Evolutionary conservation across 1,140 invertebrate genomes (phyloP).

Genomic region (Atta colombica): DNA sequence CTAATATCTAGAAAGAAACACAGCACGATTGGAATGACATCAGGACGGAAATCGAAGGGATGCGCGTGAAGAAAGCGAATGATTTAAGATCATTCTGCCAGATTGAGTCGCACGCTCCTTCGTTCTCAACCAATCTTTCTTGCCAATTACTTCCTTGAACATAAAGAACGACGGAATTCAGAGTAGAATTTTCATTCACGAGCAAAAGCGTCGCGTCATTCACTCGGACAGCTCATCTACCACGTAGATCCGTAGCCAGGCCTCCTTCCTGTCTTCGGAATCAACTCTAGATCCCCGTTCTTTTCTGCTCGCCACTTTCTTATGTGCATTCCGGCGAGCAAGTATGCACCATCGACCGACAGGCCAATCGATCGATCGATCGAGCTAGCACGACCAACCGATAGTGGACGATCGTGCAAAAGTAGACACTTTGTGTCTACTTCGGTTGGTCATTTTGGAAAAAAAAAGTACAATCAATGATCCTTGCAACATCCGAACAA

Average conservation of each 20-base stretch:
- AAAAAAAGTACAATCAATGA: conserved; percentile 29
- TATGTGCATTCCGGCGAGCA: conserved; percentile 59
- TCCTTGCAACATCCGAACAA: conserved; percentile 36
- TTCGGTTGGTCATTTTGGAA: background rate
- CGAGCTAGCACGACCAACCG: background rate
- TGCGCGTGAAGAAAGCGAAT: conserved; percentile 57
- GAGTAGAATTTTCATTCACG: conserved; percentile 38
- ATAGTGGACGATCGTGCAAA: conserved; percentile 7
- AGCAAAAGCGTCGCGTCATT: conserved; percentile 45
- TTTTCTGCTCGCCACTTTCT: conserved; percentile 65
- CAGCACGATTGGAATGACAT: background rate
- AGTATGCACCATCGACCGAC: conserved; percentile 43
- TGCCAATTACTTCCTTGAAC: conserved; percentile 35
- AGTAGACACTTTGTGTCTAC: conserved; percentile 10
- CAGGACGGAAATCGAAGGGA: conserved; percentile 1
- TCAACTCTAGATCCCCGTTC: conserved; percentile 20
- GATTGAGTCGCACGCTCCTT: conserved; percentile 29
- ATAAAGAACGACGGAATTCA: conserved; percentile 30
- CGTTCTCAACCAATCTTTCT: conserved; percentile 36
- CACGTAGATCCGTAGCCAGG: conserved; percentile 49
- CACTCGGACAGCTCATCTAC: background rate
- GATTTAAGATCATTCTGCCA: conserved; percentile 24
- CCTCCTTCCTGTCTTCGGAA: conserved; percentile 69
- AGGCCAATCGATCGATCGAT: conserved; percentile 17
- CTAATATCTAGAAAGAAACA: background rate